These are phyloP conservation scores for Centropus bengalensis DNA, from an alignment of 2,113 vertebrate species.

Conservation along the genomic window DNA sequence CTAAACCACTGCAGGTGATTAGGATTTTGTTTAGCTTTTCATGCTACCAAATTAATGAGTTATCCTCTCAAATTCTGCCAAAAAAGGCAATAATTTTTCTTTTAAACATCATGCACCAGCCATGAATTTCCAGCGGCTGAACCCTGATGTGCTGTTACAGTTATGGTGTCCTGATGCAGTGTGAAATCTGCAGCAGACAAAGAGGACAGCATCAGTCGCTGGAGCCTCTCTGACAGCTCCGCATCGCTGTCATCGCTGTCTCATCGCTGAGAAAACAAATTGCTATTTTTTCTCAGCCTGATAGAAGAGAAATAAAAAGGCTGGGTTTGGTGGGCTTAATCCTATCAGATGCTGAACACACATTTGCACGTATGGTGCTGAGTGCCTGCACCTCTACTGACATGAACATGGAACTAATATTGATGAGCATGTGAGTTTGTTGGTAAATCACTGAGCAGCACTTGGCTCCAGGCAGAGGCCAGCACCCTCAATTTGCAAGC, in stretches of 20 bases:
- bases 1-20: neutral
- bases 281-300: neutral
- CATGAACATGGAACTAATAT: neutral
- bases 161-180: neutral
- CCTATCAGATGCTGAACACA: neutral
- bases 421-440: neutral
- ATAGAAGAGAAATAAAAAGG: neutral
- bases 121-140: neutral
- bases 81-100: neutral
- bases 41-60: neutral
- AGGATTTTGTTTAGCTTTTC: neutral
- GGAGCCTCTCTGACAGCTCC: neutral
- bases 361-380: neutral
- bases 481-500: neutral
- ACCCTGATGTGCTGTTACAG: neutral
- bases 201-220: neutral
- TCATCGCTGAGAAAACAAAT: neutral
- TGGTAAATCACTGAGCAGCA: neutral
- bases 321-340: neutral
- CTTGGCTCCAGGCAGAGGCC: neutral
- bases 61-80: neutral
- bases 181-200: neutral
- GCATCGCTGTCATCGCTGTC: no score
- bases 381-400: neutral
- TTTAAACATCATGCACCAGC: neutral